Evolutionary conservation across 1,140 invertebrate genomes (phyloP).

Genomic region (Aphaenogaster ashmeadi): DNA sequence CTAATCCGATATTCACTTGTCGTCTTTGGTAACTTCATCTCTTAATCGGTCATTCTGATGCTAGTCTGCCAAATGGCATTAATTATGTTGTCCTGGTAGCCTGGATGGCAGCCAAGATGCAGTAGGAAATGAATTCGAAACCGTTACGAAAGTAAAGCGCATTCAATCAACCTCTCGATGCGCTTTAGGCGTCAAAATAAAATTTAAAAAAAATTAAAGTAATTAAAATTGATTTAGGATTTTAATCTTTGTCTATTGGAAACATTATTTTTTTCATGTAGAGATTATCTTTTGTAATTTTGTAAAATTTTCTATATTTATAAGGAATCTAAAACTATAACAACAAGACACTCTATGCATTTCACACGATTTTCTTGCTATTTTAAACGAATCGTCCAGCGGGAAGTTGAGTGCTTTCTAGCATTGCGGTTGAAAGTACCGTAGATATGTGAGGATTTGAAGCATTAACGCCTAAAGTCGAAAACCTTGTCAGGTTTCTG

Average conservation of each 20-base stretch:
- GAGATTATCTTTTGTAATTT: not conserved
- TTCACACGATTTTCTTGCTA: conserved; percentile 14
- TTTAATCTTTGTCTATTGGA: not conserved
- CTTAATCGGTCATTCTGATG: conserved; percentile 35
- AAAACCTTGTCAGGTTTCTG: conserved; percentile 55
- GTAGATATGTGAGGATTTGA: conserved; percentile 44
- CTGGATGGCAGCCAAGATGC: conserved; percentile 46
- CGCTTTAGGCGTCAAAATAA: not conserved
- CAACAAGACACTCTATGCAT: not conserved
- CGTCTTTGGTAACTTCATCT: conserved; percentile 52
- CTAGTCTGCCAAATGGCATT: not conserved
- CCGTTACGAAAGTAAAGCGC: conserved; percentile 42
- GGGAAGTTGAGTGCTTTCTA: conserved; percentile 12
- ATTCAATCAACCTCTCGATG: not conserved
- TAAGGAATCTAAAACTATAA: not conserved
- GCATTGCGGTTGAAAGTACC: conserved; percentile 37
- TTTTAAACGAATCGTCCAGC: conserved; percentile 28
- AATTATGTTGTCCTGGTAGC: not conserved
- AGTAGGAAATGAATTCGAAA: conserved; percentile 30
- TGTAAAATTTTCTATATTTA: not conserved
- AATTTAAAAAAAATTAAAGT: not conserved
- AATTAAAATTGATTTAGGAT: not conserved
- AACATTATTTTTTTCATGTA: not conserved
- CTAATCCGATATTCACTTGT: conserved; percentile 59
- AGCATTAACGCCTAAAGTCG: conserved; percentile 48